phyloP scores from a whole-genome alignment of 1,140 invertebrate genomes.

The Popillia japonica region DNA sequence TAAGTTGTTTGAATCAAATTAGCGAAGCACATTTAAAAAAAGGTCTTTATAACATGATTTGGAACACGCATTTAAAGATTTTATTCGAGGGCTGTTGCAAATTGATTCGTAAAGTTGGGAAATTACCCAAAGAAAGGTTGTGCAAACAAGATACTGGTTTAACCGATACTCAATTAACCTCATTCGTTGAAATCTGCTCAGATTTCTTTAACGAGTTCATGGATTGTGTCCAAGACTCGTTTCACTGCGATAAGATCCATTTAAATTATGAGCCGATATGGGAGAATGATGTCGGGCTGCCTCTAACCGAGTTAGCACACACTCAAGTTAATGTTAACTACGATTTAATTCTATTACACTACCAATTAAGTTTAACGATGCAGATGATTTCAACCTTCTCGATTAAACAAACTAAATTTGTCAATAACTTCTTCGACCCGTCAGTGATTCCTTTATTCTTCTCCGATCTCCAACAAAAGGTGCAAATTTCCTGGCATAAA shows the following conservation, averaged over 20 bases:
- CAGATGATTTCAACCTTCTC: slow-evolving; percentile 82
- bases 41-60: slow-evolving; percentile 82
- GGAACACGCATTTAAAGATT: slow-evolving; percentile 85
- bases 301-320: slow-evolving; percentile 79
- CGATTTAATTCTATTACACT: slow-evolving; percentile 79
- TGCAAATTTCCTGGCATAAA: slow-evolving; percentile 51
- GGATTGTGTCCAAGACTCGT: slow-evolving; percentile 65
- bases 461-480: slow-evolving; percentile 53
- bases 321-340: slow-evolving; percentile 78
- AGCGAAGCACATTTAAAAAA: slow-evolving; percentile 69
- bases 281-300: slow-evolving; percentile 67
- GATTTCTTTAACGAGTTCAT: slow-evolving; percentile 81
- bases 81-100: slow-evolving; percentile 76
- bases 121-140: slow-evolving; percentile 84
- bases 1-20: slow-evolving; percentile 70
- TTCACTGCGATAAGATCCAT: slow-evolving; percentile 60
- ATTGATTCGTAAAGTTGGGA: slow-evolving; percentile 88
- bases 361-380: slow-evolving; percentile 77
- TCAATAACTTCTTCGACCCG: slow-evolving; percentile 80
- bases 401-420: slow-evolving; percentile 75
- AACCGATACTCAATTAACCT: slow-evolving; percentile 71
- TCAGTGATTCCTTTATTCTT: slow-evolving; percentile 63
- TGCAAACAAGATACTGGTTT: slow-evolving; percentile 79
- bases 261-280: slow-evolving; percentile 75
- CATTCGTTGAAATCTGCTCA: slow-evolving; percentile 74